Evolutionary conservation across 30 jellyfish, hydroid and myxozoan genomes (phyloP).

Genomic region (Cassiopea xamachana): DNA sequence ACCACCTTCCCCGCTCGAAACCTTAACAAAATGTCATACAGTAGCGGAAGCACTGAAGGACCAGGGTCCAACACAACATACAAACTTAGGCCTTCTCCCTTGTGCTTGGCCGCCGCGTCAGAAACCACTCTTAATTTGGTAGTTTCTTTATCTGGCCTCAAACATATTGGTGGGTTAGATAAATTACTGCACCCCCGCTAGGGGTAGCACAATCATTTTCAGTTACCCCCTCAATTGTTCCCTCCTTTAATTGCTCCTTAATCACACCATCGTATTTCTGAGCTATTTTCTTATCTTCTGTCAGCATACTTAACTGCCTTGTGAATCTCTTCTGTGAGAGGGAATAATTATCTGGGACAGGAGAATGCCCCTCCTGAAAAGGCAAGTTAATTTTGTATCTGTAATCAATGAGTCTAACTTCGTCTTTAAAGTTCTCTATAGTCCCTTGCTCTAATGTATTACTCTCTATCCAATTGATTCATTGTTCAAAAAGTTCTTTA

Average conservation of each 20-base stretch:
- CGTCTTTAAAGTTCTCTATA: conserved; percentile 38
- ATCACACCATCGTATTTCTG: conserved; percentile 1
- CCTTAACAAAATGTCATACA: conserved; percentile 20
- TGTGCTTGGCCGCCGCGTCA: conserved; percentile 10
- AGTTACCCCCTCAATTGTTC: conserved; percentile 34
- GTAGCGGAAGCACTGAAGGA: conserved; percentile 8
- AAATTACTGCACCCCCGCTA: background rate
- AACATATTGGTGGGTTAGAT: conserved; percentile 15
- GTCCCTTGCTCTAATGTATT: conserved; percentile 17
- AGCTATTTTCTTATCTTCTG: background rate
- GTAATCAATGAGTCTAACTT: conserved; percentile 22
- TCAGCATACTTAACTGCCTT: conserved; percentile 4
- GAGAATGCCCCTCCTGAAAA: conserved; percentile 23
- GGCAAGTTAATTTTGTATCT: conserved; percentile 41
- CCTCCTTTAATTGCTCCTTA: conserved; percentile 16
- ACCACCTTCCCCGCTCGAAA: conserved; percentile 3
- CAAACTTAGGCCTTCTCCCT: conserved; percentile 17
- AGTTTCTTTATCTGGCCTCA: conserved; percentile 1
- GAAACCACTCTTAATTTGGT: conserved; percentile 26
- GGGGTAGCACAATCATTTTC: background rate
- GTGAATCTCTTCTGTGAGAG: conserved; percentile 22
- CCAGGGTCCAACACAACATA: conserved; percentile 25
- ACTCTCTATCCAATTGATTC: conserved; percentile 41
- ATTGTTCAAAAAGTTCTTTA: conserved; percentile 26
- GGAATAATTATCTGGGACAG: conserved; percentile 43